phyloP scores from a whole-genome alignment of 2,797 vertebrate species.

The Alfaro cultratus region DNA sequence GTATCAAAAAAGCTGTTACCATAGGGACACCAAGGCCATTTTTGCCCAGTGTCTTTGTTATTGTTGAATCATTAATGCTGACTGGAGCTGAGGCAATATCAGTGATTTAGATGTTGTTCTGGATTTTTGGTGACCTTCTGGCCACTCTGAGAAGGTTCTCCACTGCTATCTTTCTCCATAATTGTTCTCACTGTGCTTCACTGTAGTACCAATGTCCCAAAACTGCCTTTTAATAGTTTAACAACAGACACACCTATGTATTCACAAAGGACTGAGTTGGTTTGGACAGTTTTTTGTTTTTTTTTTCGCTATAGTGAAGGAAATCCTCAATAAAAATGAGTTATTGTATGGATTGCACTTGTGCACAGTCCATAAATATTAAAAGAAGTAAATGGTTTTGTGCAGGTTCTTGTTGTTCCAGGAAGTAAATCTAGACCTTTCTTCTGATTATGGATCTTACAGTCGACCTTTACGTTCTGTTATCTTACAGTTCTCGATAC shows the following conservation, averaged over 20 bases:
- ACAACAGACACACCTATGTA: not conserved
- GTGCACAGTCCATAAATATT: not conserved
- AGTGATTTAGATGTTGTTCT: not conserved
- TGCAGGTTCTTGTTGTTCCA: not conserved
- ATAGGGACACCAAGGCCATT: not conserved
- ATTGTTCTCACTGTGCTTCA: not conserved
- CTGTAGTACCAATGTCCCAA: not conserved
- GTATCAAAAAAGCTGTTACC: not conserved
- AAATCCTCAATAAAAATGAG: too few relatives aligned
- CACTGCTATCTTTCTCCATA: not conserved
- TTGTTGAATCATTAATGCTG: not conserved
- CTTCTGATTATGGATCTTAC: not conserved
- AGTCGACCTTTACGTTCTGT: not conserved
- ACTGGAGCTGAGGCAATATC: not conserved
- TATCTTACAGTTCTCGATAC: constrained; percentile 27
- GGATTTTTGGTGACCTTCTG: not conserved
- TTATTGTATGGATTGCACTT: too few relatives aligned
- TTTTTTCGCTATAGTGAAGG: not conserved
- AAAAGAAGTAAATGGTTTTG: not conserved
- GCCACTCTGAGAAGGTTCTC: not conserved
- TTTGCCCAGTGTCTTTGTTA: not conserved
- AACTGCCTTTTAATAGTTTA: not conserved
- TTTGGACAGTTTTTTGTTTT: not conserved
- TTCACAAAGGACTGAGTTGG: not conserved
- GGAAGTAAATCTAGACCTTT: not conserved